These are phyloP conservation scores for Urocolius indicus DNA, from an alignment of 2,113 vertebrate species.

Conservation along the genomic window DNA sequence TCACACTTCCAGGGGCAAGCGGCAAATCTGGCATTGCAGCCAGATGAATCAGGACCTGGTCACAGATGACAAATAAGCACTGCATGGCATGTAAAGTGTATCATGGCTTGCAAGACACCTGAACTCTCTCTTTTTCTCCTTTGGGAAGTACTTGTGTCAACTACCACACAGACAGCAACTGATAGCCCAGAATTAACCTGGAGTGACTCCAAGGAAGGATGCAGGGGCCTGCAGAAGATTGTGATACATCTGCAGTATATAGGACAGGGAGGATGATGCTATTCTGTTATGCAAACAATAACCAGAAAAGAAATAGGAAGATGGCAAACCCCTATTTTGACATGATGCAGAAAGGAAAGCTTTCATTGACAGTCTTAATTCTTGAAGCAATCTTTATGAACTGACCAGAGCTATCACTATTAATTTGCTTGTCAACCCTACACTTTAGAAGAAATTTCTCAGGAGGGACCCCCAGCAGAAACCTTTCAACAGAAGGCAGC, in stretches of 20 bases:
- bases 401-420: not conserved
- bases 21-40: not conserved
- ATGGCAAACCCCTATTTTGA: not conserved
- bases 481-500: not conserved
- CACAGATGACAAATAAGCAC: not conserved
- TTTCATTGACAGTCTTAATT: not conserved
- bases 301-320: not conserved
- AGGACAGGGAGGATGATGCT: not conserved
- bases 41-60: not conserved
- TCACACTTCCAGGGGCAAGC: rapidly evolving
- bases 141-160: not conserved
- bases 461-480: not conserved
- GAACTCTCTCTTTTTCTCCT: not conserved
- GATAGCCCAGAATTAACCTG: not conserved
- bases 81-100: not conserved
- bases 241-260: not conserved
- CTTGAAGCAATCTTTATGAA: not conserved
- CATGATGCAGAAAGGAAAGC: not conserved
- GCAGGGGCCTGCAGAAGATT: not conserved
- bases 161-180: not conserved
- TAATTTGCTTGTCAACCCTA: not conserved
- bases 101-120: not conserved
- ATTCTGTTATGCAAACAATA: not conserved
- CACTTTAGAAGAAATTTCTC: not conserved
- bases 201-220: not conserved